phyloP scores from a whole-genome alignment of 2,797 vertebrate genomes.

The Antrozous pallidus region DNA sequence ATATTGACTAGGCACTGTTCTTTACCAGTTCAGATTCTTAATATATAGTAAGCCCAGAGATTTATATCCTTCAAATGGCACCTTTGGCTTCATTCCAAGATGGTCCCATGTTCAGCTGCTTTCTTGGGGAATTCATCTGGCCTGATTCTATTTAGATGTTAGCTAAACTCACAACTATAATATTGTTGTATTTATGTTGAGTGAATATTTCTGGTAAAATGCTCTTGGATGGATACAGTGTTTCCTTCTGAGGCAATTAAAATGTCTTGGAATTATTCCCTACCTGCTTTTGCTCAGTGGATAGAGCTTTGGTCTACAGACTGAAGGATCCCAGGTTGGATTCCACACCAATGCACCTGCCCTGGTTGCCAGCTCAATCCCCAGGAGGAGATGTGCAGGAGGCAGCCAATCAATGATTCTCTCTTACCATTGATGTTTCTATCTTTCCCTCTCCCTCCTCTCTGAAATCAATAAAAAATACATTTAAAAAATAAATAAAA shows the following conservation, averaged over 20 bases:
- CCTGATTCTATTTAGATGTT: neutral
- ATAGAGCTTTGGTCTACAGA: too few relatives aligned
- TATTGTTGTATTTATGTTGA: neutral
- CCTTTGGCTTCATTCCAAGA: constrained; percentile 28
- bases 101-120: neutral
- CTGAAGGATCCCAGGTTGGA: too few relatives aligned
- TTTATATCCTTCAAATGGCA: neutral
- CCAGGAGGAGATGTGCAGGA: too few relatives aligned
- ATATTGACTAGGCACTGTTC: neutral
- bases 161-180: neutral
- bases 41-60: neutral
- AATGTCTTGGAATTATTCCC: neutral
- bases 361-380: too few relatives aligned
- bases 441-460: too few relatives aligned
- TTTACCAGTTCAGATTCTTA: neutral
- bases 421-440: too few relatives aligned
- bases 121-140: neutral
- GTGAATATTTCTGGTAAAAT: neutral
- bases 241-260: neutral
- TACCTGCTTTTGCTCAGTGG: too few relatives aligned
- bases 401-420: too few relatives aligned
- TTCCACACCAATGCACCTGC: too few relatives aligned
- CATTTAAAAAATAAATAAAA: neutral
- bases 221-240: neutral
- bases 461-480: too few relatives aligned